Evolutionary conservation across 2,113 vertebrate species (phyloP).

Genomic region (Pangasianodon hypophthalmus): DNA sequence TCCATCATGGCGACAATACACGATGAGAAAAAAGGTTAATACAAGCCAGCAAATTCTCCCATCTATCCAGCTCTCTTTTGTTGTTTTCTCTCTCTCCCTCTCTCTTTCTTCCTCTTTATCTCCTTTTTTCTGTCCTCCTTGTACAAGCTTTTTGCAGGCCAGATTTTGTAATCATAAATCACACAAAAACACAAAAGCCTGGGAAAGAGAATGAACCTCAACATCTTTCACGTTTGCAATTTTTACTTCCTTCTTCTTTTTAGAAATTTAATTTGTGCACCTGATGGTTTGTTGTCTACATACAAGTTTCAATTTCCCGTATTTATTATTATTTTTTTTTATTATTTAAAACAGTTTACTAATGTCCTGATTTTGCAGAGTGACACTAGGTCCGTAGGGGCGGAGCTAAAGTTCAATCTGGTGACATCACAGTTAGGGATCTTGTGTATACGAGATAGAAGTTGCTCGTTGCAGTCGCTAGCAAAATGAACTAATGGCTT

Average conservation of each 20-base stretch:
- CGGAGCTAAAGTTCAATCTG: neutral
- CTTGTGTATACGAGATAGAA: neutral
- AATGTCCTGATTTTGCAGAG: neutral
- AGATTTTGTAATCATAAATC: conserved; percentile 28
- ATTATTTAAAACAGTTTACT: neutral
- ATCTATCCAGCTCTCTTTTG: neutral
- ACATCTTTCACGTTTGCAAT: neutral
- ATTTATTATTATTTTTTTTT: neutral
- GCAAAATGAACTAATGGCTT: neutral
- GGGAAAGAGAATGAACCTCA: neutral
- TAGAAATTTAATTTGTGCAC: neutral
- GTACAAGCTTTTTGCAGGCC: neutral
- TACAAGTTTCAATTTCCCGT: neutral
- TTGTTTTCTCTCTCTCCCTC: neutral
- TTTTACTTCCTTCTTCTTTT: no score
- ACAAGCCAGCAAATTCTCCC: conserved; percentile 14
- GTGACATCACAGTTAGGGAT: neutral
- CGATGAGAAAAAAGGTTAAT: conserved; percentile 20
- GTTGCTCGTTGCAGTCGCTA: neutral
- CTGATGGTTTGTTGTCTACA: neutral
- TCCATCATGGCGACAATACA: conserved; percentile 15
- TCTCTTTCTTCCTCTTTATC: neutral
- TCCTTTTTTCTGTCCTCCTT: neutral
- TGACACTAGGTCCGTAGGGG: neutral
- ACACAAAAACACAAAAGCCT: neutral